Percentiles rank a stretch among this genome's conserved stretches.
Conservation (phyloP, 2,797 vertebrate species). For the Sebastes matsubarae region DNA sequence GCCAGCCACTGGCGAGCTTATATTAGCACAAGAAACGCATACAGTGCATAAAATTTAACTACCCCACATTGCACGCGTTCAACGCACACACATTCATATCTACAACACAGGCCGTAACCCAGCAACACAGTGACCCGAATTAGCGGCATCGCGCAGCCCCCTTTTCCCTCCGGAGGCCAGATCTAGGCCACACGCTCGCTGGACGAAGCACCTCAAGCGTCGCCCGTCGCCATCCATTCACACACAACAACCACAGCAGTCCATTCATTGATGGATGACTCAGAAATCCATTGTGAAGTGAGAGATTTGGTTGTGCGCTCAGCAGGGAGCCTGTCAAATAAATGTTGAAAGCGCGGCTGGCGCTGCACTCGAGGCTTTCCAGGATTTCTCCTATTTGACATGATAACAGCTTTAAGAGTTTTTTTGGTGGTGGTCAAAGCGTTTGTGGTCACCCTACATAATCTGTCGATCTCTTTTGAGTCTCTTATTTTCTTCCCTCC, state of each 20-base stretch:
- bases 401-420: slow-evolving; percentile 50
- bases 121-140: slow-evolving; percentile 59
- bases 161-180: background rate
- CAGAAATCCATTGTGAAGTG: slow-evolving; percentile 49
- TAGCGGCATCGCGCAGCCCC: background rate
- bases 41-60: slow-evolving; percentile 32
- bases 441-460: slow-evolving; percentile 48
- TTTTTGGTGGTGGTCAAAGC: slow-evolving; percentile 46
- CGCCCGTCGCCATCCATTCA: slow-evolving; percentile 8
- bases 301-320: slow-evolving; percentile 55
- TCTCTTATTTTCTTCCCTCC: slow-evolving; percentile 19
- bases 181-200: slow-evolving; percentile 47
- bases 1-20: slow-evolving; percentile 48
- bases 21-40: slow-evolving; percentile 51
- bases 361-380: slow-evolving; percentile 38
- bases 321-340: slow-evolving; percentile 50
- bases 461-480: slow-evolving; percentile 56
- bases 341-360: slow-evolving; percentile 3
- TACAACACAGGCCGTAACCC: slow-evolving; percentile 12
- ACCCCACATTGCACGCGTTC: slow-evolving; percentile 6
- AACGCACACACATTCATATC: background rate
- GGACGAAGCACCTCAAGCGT: slow-evolving; percentile 39
- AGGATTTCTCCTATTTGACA: slow-evolving; percentile 57
- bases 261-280: slow-evolving; percentile 58
- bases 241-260: slow-evolving; percentile 6